Base-by-base conservation (phyloP, 2,888 invertebrate genomes). In the Timema cristinae region DNA sequence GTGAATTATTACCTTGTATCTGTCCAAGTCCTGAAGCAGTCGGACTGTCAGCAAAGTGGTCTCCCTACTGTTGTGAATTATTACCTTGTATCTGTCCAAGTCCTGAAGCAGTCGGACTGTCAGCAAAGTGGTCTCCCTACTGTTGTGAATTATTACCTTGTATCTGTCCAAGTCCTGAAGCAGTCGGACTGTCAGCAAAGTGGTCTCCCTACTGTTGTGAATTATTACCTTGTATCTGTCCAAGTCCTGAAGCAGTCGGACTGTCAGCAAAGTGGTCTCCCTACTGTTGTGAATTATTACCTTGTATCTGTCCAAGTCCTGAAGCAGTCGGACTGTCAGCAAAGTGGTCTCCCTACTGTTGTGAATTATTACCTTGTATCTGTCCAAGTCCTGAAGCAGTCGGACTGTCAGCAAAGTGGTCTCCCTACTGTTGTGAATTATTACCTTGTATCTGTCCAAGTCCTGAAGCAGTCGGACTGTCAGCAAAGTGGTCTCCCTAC, bases 91-190 rank as follows among this genome's bases (percentile, higher is more conserved):
- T 78, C 87, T 89, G 73, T 91, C 90, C 68, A 94, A 86, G 81
- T 94, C 92, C 79, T 91, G 88, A 78, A 91, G 86, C 15, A 94
- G 83, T 76, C 87, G 86, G 10, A 91, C 86, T 2, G 90, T 89
- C 78, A 93, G 84, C 0, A 87, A 85, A 6, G 90, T 90, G 0
- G 88, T 85, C 76, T 88, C 75, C 69, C 13, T 79, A 76, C 75
- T 66, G 16, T 71, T 52, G n/a, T n/a, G n/a, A n/a, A n/a, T n/a
- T n/a, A n/a, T n/a, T n/a, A n/a, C 88, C 78, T 86, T 86, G 82
- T 91, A 92, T 78, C 87, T 89, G 73, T 91, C 90, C 68, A 94
- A 86, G 81, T 94, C 92, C 79, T 91, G 88, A 78, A 91, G 86
- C 15, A 94, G 83, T 76, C 87, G 86, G 10, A 91, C 86, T 2